Evolutionary conservation across 2,797 vertebrate genomes (phyloP).

Genomic region (Aulostomus chinensis): DNA sequence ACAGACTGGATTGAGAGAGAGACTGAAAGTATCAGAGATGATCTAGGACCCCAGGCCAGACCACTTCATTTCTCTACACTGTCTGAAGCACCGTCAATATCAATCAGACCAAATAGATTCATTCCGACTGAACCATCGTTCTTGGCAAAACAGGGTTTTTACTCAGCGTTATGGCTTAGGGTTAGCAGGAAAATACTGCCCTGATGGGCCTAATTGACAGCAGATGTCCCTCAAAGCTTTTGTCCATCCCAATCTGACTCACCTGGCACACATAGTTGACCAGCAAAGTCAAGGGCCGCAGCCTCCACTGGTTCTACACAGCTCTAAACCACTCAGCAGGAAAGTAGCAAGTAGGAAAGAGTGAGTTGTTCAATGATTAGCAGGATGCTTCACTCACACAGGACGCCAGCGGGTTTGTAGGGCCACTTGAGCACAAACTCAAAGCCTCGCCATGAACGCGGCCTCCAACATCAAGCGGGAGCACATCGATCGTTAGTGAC

Average conservation of each 20-base stretch:
- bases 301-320: neutral
- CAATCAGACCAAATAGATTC: too few species aligned
- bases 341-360: conserved; percentile 18
- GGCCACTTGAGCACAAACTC: neutral
- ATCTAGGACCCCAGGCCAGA: neutral
- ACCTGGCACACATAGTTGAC: neutral
- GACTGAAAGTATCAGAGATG: neutral
- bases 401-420: neutral
- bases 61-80: neutral
- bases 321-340: conserved; percentile 21
- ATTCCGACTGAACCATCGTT: too few species aligned
- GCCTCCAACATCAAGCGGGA: too few species aligned
- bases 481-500: too few species aligned
- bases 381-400: conserved; percentile 3
- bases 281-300: neutral
- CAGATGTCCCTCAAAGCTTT: too few species aligned
- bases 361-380: conserved; percentile 8
- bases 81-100: too few species aligned
- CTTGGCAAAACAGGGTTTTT: too few species aligned
- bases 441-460: too few species aligned
- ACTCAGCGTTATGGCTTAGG: too few species aligned
- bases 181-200: too few species aligned
- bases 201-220: too few species aligned
- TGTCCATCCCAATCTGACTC: too few species aligned
- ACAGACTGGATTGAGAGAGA: neutral